Percentiles rank a stretch among this genome's conserved stretches.
phyloP scores from a whole-genome alignment of 2,113 vertebrate genomes.

The Pelvicachromis taeniatus region DNA sequence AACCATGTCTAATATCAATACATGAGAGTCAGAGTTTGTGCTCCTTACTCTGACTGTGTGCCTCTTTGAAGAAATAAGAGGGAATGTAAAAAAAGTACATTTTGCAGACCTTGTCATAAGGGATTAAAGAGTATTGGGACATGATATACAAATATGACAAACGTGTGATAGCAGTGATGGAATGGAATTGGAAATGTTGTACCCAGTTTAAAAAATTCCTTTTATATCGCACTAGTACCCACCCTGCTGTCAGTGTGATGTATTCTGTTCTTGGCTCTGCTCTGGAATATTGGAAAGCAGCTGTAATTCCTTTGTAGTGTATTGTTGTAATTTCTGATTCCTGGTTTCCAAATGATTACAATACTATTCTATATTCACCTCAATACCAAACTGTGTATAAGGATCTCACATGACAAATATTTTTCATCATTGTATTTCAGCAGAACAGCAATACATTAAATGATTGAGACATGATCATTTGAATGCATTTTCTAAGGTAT shows the following conservation, averaged over 20 bases:
- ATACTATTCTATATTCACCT: neutral
- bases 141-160: slow-evolving; percentile 60
- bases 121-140: slow-evolving; percentile 56
- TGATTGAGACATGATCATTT: neutral
- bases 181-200: slow-evolving; percentile 59
- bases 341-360: neutral
- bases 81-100: slow-evolving; percentile 17
- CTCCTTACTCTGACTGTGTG: slow-evolving; percentile 18
- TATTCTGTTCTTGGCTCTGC: slow-evolving; percentile 4
- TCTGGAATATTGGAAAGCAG: slow-evolving; percentile 8
- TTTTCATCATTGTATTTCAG: neutral
- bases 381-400: neutral
- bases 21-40: slow-evolving; percentile 12
- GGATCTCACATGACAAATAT: neutral
- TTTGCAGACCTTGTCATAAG: slow-evolving; percentile 51
- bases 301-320: neutral
- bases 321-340: slow-evolving; percentile 6
- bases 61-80: slow-evolving; percentile 32
- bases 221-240: slow-evolving; percentile 29
- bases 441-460: neutral
- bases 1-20: neutral
- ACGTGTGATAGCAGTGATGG: slow-evolving; percentile 55
- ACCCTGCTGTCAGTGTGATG: slow-evolving; percentile 40
- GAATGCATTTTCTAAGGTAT: neutral
- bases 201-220: slow-evolving; percentile 42